Percentiles rank a stretch among this genome's conserved stretches.
Evolutionary conservation across 2,113 vertebrate genomes (phyloP).

Genomic region (Variabilichromis moorii): DNA sequence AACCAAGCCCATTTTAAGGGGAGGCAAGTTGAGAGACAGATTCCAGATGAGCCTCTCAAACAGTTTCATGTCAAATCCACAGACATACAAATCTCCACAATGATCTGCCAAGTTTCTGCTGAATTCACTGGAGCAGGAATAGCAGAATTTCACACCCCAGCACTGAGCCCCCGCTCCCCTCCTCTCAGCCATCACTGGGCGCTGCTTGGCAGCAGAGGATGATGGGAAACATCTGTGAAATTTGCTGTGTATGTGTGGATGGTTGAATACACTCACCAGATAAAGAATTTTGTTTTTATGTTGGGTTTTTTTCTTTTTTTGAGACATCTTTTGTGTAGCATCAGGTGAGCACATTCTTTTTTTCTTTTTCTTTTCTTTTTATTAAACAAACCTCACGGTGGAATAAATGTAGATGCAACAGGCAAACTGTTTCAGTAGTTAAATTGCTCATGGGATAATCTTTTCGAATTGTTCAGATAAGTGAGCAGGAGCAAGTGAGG

Average conservation of each 20-base stretch:
- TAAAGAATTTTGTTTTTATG: constrained; percentile 14
- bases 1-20: constrained; percentile 14
- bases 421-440: background rate
- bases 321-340: background rate
- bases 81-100: constrained; percentile 52
- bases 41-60: constrained; percentile 48
- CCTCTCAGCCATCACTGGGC: constrained; percentile 39
- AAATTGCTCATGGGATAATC: background rate
- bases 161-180: background rate
- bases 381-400: background rate
- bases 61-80: constrained; percentile 49
- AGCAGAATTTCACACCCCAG: constrained; percentile 45
- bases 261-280: constrained; percentile 19
- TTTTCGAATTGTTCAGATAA: constrained; percentile 13
- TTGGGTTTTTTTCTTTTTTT: background rate
- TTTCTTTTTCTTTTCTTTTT: background rate
- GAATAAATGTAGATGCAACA: background rate
- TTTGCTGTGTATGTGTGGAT: constrained; percentile 19
- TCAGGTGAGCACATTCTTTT: background rate
- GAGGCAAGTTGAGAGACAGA: constrained; percentile 32
- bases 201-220: constrained; percentile 42
- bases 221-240: constrained; percentile 64
- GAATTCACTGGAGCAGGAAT: constrained; percentile 54
- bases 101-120: constrained; percentile 57
- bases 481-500: background rate